Evolutionary conservation across 2,113 vertebrate species (phyloP).

Genomic region (Ctenodactylus gundi): DNA sequence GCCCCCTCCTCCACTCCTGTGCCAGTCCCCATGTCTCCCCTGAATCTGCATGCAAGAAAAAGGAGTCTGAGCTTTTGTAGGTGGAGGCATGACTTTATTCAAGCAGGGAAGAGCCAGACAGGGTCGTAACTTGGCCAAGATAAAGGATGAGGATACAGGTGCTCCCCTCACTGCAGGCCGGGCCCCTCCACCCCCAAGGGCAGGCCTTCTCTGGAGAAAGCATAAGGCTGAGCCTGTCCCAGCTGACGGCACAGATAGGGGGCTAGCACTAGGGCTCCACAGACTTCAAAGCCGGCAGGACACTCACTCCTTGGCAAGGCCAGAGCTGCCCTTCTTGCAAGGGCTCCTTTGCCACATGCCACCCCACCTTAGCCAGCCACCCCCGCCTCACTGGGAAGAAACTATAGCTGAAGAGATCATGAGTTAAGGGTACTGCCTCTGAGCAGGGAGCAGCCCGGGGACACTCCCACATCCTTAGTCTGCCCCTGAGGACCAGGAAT

Average conservation of each 20-base stretch:
- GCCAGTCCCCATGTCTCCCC: not conserved
- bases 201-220: not conserved
- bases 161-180: not conserved
- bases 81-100: conserved; percentile 60
- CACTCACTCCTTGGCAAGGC: no score
- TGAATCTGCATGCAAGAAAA: not conserved
- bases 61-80: not conserved
- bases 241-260: not conserved
- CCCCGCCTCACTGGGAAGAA: not conserved
- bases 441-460: not conserved
- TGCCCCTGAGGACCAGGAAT: conserved; percentile 71
- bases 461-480: conserved; percentile 32
- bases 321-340: no score
- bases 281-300: no score
- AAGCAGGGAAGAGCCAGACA: not conserved
- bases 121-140: not conserved
- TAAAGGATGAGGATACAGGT: not conserved
- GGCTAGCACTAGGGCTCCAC: not conserved
- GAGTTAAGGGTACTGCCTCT: not conserved
- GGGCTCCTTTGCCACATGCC: not conserved
- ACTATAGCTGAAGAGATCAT: not conserved
- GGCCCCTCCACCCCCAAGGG: not conserved
- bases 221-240: not conserved
- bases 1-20: not conserved
- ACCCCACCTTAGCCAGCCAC: not conserved